Evolutionary conservation across 2,113 vertebrate species (phyloP).

Genomic region (Progne subis): DNA sequence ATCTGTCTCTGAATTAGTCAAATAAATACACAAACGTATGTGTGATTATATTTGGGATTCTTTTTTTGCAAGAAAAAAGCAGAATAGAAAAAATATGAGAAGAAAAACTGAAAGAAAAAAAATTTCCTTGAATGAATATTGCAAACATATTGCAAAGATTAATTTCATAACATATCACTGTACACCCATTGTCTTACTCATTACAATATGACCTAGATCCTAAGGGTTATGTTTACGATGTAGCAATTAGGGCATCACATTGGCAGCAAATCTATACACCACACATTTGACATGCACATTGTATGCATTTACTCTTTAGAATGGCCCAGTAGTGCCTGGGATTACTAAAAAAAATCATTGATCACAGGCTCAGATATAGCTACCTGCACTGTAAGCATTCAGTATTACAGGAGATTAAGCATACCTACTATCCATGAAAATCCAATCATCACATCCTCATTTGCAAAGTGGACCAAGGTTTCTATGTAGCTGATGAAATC

Average conservation of each 20-base stretch:
- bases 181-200: background rate
- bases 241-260: background rate
- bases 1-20: background rate
- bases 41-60: background rate
- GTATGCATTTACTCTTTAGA: background rate
- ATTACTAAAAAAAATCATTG: background rate
- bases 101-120: background rate
- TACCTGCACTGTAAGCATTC: background rate
- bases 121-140: background rate
- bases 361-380: background rate
- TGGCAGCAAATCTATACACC: background rate
- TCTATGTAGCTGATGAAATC: background rate
- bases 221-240: background rate
- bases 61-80: background rate
- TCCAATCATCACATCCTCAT: background rate
- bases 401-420: background rate
- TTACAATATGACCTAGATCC: background rate
- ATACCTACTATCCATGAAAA: background rate
- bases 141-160: accelerated
- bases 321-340: background rate
- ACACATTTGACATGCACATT: background rate
- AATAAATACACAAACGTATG: background rate
- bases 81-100: background rate
- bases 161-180: background rate
- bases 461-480: background rate